Evolutionary conservation across 2,113 vertebrate genomes (phyloP).

Genomic region (Spermophilus dauricus): DNA sequence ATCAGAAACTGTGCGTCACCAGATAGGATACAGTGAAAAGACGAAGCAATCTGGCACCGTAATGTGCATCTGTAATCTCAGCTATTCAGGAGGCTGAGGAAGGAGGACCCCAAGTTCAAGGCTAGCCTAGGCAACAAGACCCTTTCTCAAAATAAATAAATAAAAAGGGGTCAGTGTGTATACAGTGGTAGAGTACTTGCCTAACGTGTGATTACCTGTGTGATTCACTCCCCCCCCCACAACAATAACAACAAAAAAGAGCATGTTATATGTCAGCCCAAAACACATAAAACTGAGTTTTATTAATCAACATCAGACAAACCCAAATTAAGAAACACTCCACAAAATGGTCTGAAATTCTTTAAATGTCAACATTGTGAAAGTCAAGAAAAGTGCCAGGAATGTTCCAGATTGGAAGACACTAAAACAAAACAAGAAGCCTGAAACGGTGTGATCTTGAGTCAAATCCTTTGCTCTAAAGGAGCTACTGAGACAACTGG

Average conservation of each 20-base stretch:
- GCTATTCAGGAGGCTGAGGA: background rate
- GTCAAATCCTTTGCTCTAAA: background rate
- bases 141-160: background rate
- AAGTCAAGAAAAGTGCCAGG: background rate
- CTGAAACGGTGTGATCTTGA: background rate
- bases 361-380: background rate
- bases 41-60: too few relatives aligned
- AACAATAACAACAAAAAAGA: too few relatives aligned
- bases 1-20: background rate
- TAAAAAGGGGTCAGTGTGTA: background rate
- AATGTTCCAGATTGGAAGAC: background rate
- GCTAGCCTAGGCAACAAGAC: background rate
- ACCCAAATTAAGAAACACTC: background rate
- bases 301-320: conserved; percentile 34
- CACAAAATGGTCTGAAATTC: background rate
- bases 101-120: background rate
- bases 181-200: too few relatives aligned
- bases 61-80: background rate
- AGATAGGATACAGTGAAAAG: background rate
- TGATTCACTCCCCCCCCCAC: too few relatives aligned
- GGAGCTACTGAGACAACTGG: background rate
- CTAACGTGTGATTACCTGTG: too few relatives aligned
- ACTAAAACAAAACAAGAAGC: background rate
- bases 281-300: background rate
- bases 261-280: background rate